Evolutionary conservation across 2,797 vertebrate genomes (phyloP).

Genomic region (Ctenopoma kingsleyae): DNA sequence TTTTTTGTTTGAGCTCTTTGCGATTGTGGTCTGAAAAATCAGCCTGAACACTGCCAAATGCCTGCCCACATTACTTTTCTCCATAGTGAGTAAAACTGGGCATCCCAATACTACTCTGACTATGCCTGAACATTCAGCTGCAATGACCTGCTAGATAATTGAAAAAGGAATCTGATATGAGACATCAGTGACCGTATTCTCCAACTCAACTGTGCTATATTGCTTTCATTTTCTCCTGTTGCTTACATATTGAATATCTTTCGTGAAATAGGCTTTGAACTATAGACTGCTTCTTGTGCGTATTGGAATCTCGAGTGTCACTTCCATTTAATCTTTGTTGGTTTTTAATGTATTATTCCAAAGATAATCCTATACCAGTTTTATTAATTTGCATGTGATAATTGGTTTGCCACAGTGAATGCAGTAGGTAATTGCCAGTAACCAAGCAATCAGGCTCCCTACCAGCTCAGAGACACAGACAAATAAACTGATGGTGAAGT

Average conservation of each 20-base stretch:
- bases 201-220: slow-evolving; percentile 31
- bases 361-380: slow-evolving; percentile 61
- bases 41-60: neutral
- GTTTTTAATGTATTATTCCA: slow-evolving; percentile 56
- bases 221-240: slow-evolving; percentile 50
- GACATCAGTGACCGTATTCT: slow-evolving; percentile 43
- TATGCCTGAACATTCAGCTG: slow-evolving; percentile 11
- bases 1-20: neutral
- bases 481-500: slow-evolving; percentile 53
- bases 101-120: slow-evolving; percentile 7
- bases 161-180: slow-evolving; percentile 46
- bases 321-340: slow-evolving; percentile 61
- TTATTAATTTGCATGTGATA: slow-evolving; percentile 78
- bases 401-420: slow-evolving; percentile 66
- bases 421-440: slow-evolving; percentile 58
- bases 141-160: slow-evolving; percentile 43
- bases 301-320: slow-evolving; percentile 52
- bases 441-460: slow-evolving; percentile 41
- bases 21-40: neutral
- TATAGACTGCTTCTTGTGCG: slow-evolving; percentile 20
- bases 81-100: slow-evolving; percentile 23
- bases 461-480: slow-evolving; percentile 38
- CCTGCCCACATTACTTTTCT: slow-evolving; percentile 6
- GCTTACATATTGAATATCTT: slow-evolving; percentile 62
- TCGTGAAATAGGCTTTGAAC: slow-evolving; percentile 62